Evolutionary conservation across 2,797 vertebrate genomes (phyloP).

Genomic region (Telmatherina bonti): DNA sequence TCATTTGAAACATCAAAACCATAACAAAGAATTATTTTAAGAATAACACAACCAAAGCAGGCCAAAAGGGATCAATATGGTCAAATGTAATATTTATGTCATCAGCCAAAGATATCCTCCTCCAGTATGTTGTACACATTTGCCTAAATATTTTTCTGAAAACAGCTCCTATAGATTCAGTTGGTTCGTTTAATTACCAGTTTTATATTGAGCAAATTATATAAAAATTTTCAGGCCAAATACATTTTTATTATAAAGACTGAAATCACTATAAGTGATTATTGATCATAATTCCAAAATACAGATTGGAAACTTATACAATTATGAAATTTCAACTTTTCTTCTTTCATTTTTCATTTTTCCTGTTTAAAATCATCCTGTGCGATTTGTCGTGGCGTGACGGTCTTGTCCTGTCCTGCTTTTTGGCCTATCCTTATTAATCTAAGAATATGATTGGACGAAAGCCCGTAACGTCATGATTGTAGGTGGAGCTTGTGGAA

Average conservation of each 20-base stretch:
- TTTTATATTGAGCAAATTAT: background rate
- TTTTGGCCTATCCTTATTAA: background rate
- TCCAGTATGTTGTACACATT: background rate
- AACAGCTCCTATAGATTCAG: background rate
- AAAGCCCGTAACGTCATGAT: constrained; percentile 46
- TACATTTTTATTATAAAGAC: background rate
- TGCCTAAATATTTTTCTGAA: background rate
- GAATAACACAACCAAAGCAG: too few relatives aligned
- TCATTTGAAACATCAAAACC: too few relatives aligned
- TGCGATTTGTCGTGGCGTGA: constrained; percentile 15
- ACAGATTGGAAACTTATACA: too few relatives aligned
- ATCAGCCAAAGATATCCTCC: background rate
- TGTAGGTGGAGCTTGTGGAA: constrained; percentile 72
- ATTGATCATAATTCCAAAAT: too few relatives aligned
- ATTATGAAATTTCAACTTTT: background rate
- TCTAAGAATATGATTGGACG: constrained; percentile 67
- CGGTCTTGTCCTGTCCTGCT: constrained; percentile 6
- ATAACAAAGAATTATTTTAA: too few relatives aligned
- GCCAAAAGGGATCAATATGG: background rate
- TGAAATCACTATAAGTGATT: too few relatives aligned
- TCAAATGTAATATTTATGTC: background rate
- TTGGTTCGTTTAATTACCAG: background rate
- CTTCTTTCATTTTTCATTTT: background rate
- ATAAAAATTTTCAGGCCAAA: background rate
- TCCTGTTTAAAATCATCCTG: background rate